Evolutionary conservation across 1,140 invertebrate genomes (phyloP).

Genomic region (Propsilocerus akamusi): DNA sequence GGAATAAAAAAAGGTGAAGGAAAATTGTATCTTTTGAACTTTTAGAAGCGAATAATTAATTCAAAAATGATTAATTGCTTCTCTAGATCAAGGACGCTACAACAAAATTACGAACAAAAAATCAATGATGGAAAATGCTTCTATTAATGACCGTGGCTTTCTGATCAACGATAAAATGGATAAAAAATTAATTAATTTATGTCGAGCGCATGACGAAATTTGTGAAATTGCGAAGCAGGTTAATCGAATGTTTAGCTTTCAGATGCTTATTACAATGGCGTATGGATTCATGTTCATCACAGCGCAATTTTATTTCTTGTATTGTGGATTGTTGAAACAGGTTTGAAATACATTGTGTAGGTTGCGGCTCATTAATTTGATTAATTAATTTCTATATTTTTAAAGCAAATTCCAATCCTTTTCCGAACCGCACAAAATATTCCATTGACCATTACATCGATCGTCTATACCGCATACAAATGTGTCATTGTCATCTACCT

Average conservation of each 20-base stretch:
- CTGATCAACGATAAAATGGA: constrained; percentile 17
- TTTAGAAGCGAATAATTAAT: not conserved
- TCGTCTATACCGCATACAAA: constrained; percentile 20
- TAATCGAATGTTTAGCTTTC: constrained; percentile 23
- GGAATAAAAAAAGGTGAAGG: not conserved
- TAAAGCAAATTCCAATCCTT: constrained; percentile 15
- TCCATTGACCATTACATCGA: constrained; percentile 14
- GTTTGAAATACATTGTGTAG: constrained; percentile 6
- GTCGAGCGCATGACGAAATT: constrained; percentile 22
- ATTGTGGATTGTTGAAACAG: constrained; percentile 18
- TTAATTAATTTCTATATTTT: constrained; percentile 4
- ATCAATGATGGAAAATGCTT: not conserved
- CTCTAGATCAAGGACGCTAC: not conserved
- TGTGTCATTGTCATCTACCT: constrained; percentile 22
- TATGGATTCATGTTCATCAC: constrained; percentile 23
- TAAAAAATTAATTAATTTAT: constrained; percentile 22
- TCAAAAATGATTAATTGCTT: not conserved
- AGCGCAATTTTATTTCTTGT: constrained; percentile 22
- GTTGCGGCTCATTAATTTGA: not conserved
- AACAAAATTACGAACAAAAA: not conserved
- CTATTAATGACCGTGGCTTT: constrained; percentile 9
- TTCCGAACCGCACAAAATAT: constrained; percentile 21
- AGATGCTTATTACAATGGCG: constrained; percentile 21
- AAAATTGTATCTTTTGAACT: not conserved
- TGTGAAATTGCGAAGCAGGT: constrained; percentile 22